Evolutionary conservation across 2,113 vertebrate genomes (phyloP), one percentile per base, ranked within the genome.

Genomic region (Ascaphus truei): DNA sequence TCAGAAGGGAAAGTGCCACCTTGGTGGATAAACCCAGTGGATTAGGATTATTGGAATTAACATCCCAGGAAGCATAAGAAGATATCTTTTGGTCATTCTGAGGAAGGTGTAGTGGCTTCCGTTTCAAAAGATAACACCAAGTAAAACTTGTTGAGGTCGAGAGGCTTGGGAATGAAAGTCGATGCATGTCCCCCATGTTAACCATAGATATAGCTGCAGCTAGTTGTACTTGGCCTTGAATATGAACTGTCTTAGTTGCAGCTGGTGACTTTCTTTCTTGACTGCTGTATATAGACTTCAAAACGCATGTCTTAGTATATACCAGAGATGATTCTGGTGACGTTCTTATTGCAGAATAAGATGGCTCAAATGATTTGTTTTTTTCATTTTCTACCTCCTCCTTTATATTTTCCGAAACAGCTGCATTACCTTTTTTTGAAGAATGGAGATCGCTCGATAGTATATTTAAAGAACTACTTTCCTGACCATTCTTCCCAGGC

Each of bases 131-230:
- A 26, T 93, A 99, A 89, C 97, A 99, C 97, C 97, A 99, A 0
- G 96, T 98, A 59, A 94, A 96, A 30, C 89, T 96, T 0, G 97
- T 99, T 7, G 93, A 77, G 0, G 96, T 99, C 81, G 98, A 98
- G 72, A 99, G 87, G 78, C 95, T 98, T 36, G 96, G 94, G 71
- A 98, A 98, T 1, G 94, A 90, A 31, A 90, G 68, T 1, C 86
- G 91, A 36, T 93, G 93, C 1, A 83, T 74, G 62, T 96, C 93
- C 33, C 87, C 87, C 0, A 80, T 74, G 26, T 85, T 92, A 22
- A 89, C 74, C 0, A 81, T 72, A 5, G 93, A 83, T 59, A 92
- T 73, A 1, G 86, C 83, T 0, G 81, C 77, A 18, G 73, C 74
- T 29, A 87, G 76, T 58, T 89, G 92, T 31, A 86, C 80, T 66